Evolutionary conservation across 2,888 invertebrate species (phyloP).

Genomic region (Tricholauxania praeusta): DNA sequence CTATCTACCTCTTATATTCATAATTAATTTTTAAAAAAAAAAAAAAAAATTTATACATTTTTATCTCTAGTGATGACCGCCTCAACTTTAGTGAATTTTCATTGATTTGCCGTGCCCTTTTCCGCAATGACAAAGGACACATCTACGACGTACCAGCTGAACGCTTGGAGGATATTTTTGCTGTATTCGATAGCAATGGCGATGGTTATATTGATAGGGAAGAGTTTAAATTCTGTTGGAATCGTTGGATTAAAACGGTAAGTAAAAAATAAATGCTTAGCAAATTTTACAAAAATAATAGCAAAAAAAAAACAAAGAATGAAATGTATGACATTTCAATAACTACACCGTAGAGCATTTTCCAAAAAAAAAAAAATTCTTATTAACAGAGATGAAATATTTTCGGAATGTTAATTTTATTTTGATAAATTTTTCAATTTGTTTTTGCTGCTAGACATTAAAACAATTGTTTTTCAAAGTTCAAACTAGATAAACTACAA

Average conservation of each 20-base stretch:
- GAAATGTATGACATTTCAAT: background rate
- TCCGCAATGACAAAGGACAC: constrained; percentile 87
- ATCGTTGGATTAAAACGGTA: constrained; percentile 90
- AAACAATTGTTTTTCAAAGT: no score
- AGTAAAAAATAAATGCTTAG: constrained; percentile 58
- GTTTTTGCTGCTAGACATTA: no score
- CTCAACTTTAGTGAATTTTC: constrained; percentile 83
- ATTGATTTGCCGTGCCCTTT: constrained; percentile 85
- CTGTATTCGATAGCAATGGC: constrained; percentile 82
- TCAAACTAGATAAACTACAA: no score
- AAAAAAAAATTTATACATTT: background rate
- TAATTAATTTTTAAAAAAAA: background rate
- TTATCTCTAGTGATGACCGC: constrained; percentile 77
- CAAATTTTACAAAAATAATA: background rate
- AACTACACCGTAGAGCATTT: no score
- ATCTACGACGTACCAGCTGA: constrained; percentile 82
- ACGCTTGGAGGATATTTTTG: constrained; percentile 80
- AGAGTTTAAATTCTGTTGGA: constrained; percentile 90
- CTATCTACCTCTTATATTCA: background rate
- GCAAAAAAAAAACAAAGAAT: background rate
- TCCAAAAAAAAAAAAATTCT: no score
- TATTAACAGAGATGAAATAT: background rate
- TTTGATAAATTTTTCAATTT: no score
- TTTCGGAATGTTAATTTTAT: background rate
- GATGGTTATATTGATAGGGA: constrained; percentile 84